Evolutionary conservation across 64 coral and sea anemone genomes (phyloP).

Genomic region (Pocillopora verrucosa): DNA sequence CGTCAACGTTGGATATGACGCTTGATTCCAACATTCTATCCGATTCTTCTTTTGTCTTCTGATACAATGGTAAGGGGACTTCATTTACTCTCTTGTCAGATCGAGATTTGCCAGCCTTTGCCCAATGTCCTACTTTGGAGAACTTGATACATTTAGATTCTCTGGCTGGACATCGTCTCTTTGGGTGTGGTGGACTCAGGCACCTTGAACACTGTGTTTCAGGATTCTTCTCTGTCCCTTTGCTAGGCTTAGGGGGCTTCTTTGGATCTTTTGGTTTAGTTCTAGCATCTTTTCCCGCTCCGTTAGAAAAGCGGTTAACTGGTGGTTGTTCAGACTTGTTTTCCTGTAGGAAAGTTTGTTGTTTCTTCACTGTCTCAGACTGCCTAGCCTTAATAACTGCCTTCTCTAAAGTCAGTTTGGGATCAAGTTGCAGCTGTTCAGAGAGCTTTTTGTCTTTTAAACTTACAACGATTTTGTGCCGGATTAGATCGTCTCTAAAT

Average conservation of each 20-base stretch:
- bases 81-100: not conserved
- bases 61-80: slow-evolving; percentile 52
- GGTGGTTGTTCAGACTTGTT: not conserved
- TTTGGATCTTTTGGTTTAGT: not conserved
- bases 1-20: slow-evolving; percentile 8
- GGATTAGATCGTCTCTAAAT: slow-evolving; percentile 12
- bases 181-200: slow-evolving; percentile 1
- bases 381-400: slow-evolving; percentile 2
- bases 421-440: slow-evolving; percentile 12
- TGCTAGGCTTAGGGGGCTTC: not conserved
- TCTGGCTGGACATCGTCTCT: not conserved
- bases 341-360: slow-evolving; percentile 37
- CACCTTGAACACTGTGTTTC: not conserved
- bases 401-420: slow-evolving; percentile 19
- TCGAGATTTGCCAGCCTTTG: no score
- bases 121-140: no score
- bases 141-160: no score
- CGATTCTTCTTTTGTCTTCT: not conserved
- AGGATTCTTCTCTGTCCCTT: not conserved
- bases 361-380: slow-evolving; percentile 34
- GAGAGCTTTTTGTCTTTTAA: slow-evolving; percentile 14
- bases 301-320: slow-evolving; percentile 6
- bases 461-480: slow-evolving; percentile 12
- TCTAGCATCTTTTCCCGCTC: not conserved
- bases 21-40: slow-evolving; percentile 1